Evolutionary conservation across 1,140 invertebrate genomes (phyloP).

Genomic region (Scaptodrosophila lebanonensis): DNA sequence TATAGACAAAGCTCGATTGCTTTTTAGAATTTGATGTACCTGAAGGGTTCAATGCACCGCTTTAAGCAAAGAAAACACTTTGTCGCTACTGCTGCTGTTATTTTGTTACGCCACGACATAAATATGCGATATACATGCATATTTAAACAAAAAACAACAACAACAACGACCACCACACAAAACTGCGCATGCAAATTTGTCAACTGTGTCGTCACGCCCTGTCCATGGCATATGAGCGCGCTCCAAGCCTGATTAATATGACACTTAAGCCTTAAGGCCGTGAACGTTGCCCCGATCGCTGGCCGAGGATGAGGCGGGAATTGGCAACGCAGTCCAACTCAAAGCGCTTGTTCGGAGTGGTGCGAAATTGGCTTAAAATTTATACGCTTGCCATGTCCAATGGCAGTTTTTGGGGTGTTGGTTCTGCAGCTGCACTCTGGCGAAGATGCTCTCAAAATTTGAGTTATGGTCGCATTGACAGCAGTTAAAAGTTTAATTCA

Average conservation of each 20-base stretch:
- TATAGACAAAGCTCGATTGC: too few relatives aligned
- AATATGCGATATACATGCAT: slow-evolving; percentile 33
- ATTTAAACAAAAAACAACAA: not conserved
- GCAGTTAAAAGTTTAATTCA: slow-evolving; percentile 48
- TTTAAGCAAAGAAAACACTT: slow-evolving; percentile 37
- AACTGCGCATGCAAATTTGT: slow-evolving; percentile 52
- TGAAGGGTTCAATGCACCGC: slow-evolving; percentile 57
- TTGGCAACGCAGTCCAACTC: slow-evolving; percentile 9
- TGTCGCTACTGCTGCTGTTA: too few relatives aligned
- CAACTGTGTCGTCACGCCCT: slow-evolving; percentile 39
- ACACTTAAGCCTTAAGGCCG: slow-evolving; percentile 61
- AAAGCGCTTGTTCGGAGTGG: too few relatives aligned
- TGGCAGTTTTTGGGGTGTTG: slow-evolving; percentile 31
- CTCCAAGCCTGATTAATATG: slow-evolving; percentile 72
- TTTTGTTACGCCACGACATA: slow-evolving; percentile 42
- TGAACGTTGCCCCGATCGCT: slow-evolving; percentile 41
- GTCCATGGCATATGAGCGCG: slow-evolving; percentile 34
- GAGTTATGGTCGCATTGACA: slow-evolving; percentile 49
- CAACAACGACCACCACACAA: too few relatives aligned
- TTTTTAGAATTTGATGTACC: too few relatives aligned
- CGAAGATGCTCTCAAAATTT: slow-evolving; percentile 60
- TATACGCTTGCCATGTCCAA: slow-evolving; percentile 31
- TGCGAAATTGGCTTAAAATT: slow-evolving; percentile 42
- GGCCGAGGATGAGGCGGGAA: too few relatives aligned
- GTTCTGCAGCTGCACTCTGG: slow-evolving; percentile 1